Evolutionary conservation across 2,797 vertebrate species (phyloP), one percentile per base, ranked within the genome.

Genomic region (Fundulus diaphanus): DNA sequence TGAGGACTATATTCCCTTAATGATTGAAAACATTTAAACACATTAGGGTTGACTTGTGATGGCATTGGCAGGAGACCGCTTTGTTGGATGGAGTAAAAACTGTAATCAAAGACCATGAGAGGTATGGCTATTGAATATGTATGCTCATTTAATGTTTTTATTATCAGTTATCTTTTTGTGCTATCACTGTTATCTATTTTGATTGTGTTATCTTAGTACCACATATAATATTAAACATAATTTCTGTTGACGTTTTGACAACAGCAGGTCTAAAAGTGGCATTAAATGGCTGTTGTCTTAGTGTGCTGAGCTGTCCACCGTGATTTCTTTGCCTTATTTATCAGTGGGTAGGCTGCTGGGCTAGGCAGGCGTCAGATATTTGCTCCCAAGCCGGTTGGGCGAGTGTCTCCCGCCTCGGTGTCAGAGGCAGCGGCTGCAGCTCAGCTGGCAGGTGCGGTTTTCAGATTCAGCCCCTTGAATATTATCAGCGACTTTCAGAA

Each of bases 321-420:
- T 40, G 63, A 27, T 66, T 42, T 66, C 35, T 66, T 15, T 12
- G 46, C 29, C 49, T 68, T 22, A 22, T 51, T 31, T 33, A 33
- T 33, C 35, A 20, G n/a, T 37, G 22, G 49, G 24, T 42, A 56
- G 69, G 12, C 65, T 51, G 13, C 1, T 56, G 4, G 18, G 18
- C 44, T 51, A n/a, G 48, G 2, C 20, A 5, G 48, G 31, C 1
- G n/a, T 52, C 9, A 18, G 18, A 48, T 3, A 29, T 40, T 24
- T 9, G 3, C 12, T 12, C 24, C 16, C 0, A 1, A 78, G 7
- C 82, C 54, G 63, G 85, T 84, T 46, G 0, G 52, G 76, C 82
- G 4, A 13, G 78, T 76, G 7, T 0, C 1, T 11, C 1, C n/a
- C n/a, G 0, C 16, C 49, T 51, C 16, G 48, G 78, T 35, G 2